Percentiles rank a stretch among this genome's conserved stretches.
phyloP scores from a whole-genome alignment of 1,140 invertebrate genomes.

The Solenopsis fugax region DNA sequence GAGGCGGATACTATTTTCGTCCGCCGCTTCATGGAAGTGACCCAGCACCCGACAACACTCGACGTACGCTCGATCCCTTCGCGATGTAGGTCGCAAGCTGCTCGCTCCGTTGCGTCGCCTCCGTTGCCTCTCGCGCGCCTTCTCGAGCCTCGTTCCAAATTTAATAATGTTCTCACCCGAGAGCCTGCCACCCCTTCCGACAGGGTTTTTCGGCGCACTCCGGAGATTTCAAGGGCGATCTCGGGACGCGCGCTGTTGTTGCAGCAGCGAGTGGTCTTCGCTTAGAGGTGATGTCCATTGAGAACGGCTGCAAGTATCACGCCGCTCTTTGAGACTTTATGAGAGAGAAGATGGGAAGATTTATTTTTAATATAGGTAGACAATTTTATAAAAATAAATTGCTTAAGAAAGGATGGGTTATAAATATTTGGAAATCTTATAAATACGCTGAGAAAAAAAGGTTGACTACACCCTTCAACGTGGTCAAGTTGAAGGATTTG shows the following conservation, averaged over 20 bases:
- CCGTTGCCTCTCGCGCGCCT: conserved; percentile 5
- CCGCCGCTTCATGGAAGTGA: conserved; percentile 76
- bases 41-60: conserved; percentile 39
- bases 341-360: not conserved
- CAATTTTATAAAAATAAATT: not conserved
- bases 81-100: conserved; percentile 78
- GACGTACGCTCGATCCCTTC: conserved; percentile 66
- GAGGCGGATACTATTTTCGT: conserved; percentile 74
- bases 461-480: too few species aligned
- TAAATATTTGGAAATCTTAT: not conserved
- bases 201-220: conserved; percentile 53
- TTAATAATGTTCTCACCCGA: conserved; percentile 64
- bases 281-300: not conserved
- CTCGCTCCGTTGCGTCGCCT: conserved; percentile 19
- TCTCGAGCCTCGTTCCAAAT: conserved; percentile 72
- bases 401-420: not conserved
- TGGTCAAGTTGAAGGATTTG: too few species aligned
- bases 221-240: conserved; percentile 44
- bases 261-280: not conserved
- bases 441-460: not conserved
- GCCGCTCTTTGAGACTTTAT: not conserved
- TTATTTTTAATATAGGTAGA: not conserved
- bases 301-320: too few species aligned
- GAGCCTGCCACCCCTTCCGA: conserved; percentile 8
- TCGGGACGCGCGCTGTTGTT: not conserved